Base-by-base conservation (phyloP, 2,113 vertebrate species). In the Deroptyus accipitrinus region DNA sequence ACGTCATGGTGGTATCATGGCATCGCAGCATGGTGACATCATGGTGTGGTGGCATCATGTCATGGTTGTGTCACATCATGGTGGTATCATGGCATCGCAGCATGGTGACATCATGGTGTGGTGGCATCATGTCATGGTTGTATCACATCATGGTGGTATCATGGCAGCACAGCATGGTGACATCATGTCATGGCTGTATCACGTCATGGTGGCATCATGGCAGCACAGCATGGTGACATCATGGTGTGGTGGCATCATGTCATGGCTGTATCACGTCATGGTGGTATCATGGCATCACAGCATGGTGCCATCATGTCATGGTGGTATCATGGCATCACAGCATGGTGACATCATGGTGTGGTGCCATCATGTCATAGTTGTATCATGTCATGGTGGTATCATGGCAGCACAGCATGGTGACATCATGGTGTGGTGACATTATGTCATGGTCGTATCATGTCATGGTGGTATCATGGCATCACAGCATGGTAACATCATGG, bases 11-110 rank as follows among this genome's bases (percentile, higher is more conserved):
- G 12, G 4, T 1, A 54, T 30, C 52, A 17, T 30, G 22, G 5
- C 1, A 3, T 2, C 6, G 6, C 4, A 5, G 4, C 2, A 1
- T 4, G 23, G 13, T 8, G 35, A 6, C 4, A 27, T 8, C 19
- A 11, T 5, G 44, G 6, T 0, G 0, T 7, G 11, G 13, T 23
- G 7, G 1, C 1, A 0, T 13, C 5, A 39, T 22, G 18, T 1
- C 0, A 0, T 7, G 14, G 30, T 35, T 1, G 10, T 1, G 11
- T 11, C 52, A 31, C 0, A 28, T 17, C 28, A 10, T 51, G 18
- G 30, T 55, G 17, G 7, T 1, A 33, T 33, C 13, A 27, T 2
- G 22, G 17, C 10, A 33, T 1, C 24, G 9, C 5, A 28, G 17
- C 10, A 10, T 24, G 14, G 22, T 9, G 9, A 1, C 1, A 25